Conservation (phyloP, 1,140 invertebrate genomes). For the Lepidurus couesii region DNA sequence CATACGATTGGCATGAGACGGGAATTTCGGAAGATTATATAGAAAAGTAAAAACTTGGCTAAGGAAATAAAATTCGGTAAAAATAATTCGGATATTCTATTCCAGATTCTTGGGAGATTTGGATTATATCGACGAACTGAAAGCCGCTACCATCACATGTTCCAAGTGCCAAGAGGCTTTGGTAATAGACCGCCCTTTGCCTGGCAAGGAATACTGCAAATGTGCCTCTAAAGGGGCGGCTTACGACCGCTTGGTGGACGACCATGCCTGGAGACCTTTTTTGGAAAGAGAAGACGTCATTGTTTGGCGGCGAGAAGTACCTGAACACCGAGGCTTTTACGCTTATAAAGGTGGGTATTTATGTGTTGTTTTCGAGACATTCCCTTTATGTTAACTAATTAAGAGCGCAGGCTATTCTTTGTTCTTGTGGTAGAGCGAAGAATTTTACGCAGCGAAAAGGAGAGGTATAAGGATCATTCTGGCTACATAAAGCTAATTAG, state of each 20-base stretch:
- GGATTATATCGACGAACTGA: slow-evolving; percentile 49
- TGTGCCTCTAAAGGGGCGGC: slow-evolving; percentile 35
- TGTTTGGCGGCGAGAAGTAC: slow-evolving; percentile 68
- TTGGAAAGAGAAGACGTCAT: slow-evolving; percentile 70
- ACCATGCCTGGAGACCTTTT: slow-evolving; percentile 66
- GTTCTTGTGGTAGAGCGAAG: neutral
- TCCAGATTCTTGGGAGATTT: slow-evolving; percentile 45
- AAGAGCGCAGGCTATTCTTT: neutral
- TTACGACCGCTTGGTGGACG: slow-evolving; percentile 36
- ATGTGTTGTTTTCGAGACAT: too few species aligned
- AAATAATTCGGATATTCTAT: neutral
- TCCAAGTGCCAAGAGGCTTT: slow-evolving; percentile 53
- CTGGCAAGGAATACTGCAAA: slow-evolving; percentile 51
- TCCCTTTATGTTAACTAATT: too few species aligned
- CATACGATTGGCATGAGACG: neutral
- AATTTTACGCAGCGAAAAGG: neutral
- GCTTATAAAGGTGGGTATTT: slow-evolving; percentile 62
- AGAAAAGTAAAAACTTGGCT: neutral
- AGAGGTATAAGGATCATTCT: neutral
- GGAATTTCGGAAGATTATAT: neutral
- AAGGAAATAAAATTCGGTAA: neutral
- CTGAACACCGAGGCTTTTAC: slow-evolving; percentile 55
- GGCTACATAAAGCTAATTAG: neutral
- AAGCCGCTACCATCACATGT: slow-evolving; percentile 55
- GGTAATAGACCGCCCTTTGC: slow-evolving; percentile 52